Evolutionary conservation across 2,113 vertebrate genomes (phyloP).

Genomic region (Chaetorhynchus papuensis): DNA sequence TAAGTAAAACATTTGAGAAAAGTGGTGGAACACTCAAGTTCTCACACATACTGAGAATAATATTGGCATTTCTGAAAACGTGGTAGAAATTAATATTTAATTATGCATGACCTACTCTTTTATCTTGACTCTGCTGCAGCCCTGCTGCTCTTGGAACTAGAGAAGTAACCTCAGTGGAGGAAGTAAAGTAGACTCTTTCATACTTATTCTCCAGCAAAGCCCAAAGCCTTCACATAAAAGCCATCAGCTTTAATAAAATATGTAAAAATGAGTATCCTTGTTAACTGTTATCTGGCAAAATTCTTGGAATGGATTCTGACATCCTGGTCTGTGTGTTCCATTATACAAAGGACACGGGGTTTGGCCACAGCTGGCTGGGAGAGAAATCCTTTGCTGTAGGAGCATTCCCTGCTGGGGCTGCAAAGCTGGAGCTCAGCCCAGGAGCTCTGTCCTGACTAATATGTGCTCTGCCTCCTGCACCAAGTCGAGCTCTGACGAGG

Average conservation of each 20-base stretch:
- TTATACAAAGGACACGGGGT: background rate
- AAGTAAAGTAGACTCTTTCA: background rate
- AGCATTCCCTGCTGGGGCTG: constrained; percentile 28
- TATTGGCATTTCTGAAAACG: background rate
- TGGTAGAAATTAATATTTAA: constrained; percentile 30
- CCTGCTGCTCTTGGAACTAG: background rate
- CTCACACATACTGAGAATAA: background rate
- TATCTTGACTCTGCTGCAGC: background rate
- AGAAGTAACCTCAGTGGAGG: background rate
- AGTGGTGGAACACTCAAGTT: background rate
- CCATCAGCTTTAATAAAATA: constrained; percentile 2
- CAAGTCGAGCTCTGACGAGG: background rate
- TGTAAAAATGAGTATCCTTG: constrained; percentile 15
- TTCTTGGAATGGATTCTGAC: background rate
- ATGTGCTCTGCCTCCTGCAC: background rate
- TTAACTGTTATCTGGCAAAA: constrained; percentile 3
- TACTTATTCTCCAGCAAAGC: background rate
- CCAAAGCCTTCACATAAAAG: background rate
- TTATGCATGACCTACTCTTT: background rate
- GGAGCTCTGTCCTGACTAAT: background rate
- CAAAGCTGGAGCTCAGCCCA: constrained; percentile 31
- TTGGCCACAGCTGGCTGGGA: background rate
- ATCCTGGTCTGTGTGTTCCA: constrained; percentile 15
- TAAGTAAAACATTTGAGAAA: background rate
- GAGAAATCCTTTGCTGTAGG: background rate